phyloP scores from a whole-genome alignment of 2,113 vertebrate species.

The Thamnophis sirtalis region DNA sequence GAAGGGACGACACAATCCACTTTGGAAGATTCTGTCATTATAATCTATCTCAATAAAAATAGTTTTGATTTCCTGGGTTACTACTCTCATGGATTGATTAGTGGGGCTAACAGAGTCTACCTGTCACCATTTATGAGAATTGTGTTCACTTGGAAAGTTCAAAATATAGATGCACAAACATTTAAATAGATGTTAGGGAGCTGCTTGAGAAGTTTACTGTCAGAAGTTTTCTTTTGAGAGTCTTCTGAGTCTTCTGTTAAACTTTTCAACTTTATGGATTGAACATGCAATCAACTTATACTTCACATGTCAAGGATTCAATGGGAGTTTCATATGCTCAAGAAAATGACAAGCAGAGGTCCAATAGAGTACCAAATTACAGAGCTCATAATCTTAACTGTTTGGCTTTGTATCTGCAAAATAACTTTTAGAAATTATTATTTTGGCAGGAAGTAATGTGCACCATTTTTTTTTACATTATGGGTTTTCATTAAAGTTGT shows the following conservation, averaged over 20 bases:
- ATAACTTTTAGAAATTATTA: neutral
- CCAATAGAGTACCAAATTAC: fast-evolving
- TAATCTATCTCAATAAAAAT: neutral
- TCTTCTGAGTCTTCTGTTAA: fast-evolving
- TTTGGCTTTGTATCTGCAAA: fast-evolving
- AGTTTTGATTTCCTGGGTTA: neutral
- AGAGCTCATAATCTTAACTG: fast-evolving
- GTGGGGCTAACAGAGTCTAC: neutral
- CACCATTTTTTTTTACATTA: fast-evolving
- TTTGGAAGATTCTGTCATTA: neutral
- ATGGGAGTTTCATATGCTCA: fast-evolving
- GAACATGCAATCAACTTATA: neutral
- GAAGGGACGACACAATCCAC: neutral
- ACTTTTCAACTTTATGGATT: neutral
- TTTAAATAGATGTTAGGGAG: neutral
- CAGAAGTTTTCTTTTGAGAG: neutral
- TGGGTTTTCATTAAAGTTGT: neutral
- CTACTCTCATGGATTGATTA: neutral
- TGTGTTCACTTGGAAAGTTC: neutral
- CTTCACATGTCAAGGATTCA: neutral
- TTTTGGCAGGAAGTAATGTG: fast-evolving
- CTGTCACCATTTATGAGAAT: fast-evolving
- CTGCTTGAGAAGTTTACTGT: fast-evolving
- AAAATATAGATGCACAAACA: neutral
- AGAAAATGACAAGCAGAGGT: fast-evolving